Percentiles rank a stretch among this genome's conserved stretches.
These are phyloP conservation scores for Holothuria scabra DNA, from an alignment of 53 echinoderm and acorn worm species.

Conservation along the genomic window DNA sequence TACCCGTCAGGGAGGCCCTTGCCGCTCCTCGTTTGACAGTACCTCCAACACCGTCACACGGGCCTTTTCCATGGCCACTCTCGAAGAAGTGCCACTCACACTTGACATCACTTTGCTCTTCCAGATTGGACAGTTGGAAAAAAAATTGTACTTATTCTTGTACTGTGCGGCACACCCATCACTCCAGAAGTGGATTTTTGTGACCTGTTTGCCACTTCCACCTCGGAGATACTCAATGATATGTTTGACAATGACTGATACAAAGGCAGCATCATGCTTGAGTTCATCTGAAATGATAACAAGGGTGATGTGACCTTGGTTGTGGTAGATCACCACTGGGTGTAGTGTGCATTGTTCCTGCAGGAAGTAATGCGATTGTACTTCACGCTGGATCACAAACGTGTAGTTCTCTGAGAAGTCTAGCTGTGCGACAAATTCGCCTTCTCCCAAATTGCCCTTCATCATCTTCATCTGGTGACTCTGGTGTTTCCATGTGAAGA, in stretches of 20 bases:
- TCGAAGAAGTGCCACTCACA: slow-evolving; percentile 21
- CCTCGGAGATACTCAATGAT: not conserved
- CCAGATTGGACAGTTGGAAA: slow-evolving; percentile 15
- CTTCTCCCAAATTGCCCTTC: slow-evolving; percentile 12
- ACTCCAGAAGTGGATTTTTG: slow-evolving; percentile 26
- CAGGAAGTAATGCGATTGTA: slow-evolving; percentile 5
- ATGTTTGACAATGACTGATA: slow-evolving; percentile 18
- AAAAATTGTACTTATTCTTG: slow-evolving; percentile 21
- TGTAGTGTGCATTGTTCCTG: slow-evolving; percentile 25
- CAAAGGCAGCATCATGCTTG: slow-evolving; percentile 27
- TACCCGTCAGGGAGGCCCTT: not conserved
- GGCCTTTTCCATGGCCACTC: not conserved
- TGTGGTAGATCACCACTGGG: slow-evolving; percentile 9
- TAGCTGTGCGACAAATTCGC: not conserved
- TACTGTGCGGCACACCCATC: slow-evolving; percentile 20
- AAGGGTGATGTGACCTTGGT: slow-evolving; percentile 11
- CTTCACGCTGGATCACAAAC: slow-evolving; percentile 32
- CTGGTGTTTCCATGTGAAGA: slow-evolving; percentile 7
- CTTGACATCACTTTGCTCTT: not conserved
- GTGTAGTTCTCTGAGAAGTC: slow-evolving; percentile 26
- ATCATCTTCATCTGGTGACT: not conserved
- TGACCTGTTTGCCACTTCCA: not conserved
- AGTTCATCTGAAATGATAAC: slow-evolving; percentile 26
- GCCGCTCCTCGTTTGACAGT: not conserved
- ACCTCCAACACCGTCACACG: not conserved